Base-by-base conservation (phyloP, 2,888 invertebrate genomes). In the Ferdinandea cuprea region DNA sequence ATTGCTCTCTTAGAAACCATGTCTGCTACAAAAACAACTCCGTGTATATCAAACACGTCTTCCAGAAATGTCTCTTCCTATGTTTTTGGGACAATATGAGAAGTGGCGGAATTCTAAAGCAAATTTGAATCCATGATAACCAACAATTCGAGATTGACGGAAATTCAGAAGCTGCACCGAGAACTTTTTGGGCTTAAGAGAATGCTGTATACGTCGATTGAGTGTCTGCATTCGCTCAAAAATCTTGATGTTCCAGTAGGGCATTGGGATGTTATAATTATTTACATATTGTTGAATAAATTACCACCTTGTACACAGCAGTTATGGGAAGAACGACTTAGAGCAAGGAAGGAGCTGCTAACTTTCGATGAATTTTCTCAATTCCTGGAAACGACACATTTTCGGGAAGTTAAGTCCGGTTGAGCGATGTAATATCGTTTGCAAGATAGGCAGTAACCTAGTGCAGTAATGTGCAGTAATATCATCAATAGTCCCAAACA, bases 311-410 rank as follows among this genome's bases (percentile, higher is more conserved):
- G 2, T 1, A 21, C 37, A 4, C 37, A 25, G 40, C 52, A 35
- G 1, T 13, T 54, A 35, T 54, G 35, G 28, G 50, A 50, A 5
- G 50, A 50, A 28, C 9, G 35, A 17, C 9, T 35, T 9, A 9
- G 35, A 11, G 42, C 42, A 42, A 15, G 42, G 15, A 42, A 42
- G 17, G 15, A 42, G 7, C 7, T 40, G n/a, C 40, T 15, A 40
- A 71, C 48, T 2, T 52, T 77, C 11, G 35, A 54, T 8, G 73
- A 42, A 15, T 30, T 72, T 6, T 7, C 37, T 8, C 8, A 28
- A 21, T 19, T 46, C 63, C 5, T 77, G 59, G 4, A 66, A 71
- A 8, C 25, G 25, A 11, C 5, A 25, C 25, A 25, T 2, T 25
- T 25, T 25, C 25, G 25, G 25, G 25, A 25, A 25, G 5, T 3